Conservation (phyloP, 2,113 vertebrate genomes). For the Galeopterus variegatus region DNA sequence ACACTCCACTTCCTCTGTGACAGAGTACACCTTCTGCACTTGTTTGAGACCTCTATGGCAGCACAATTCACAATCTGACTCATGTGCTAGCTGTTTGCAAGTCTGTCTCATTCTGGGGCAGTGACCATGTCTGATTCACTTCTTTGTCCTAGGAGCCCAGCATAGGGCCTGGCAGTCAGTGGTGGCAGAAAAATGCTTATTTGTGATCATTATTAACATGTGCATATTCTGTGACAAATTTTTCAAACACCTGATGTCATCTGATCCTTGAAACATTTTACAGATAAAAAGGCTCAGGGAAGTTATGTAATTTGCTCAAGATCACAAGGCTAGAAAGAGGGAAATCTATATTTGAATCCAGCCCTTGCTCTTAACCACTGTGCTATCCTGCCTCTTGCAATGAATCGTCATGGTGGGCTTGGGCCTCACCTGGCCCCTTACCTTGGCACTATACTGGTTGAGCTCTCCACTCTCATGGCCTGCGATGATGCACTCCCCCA, state of each 20-base stretch:
- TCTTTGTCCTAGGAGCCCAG: background rate
- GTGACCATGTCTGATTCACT: background rate
- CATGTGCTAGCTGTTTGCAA: background rate
- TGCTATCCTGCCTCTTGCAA: background rate
- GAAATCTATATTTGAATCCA: background rate
- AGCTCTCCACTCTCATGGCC: conserved; percentile 97
- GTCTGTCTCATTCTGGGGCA: background rate
- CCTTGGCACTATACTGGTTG: conserved; percentile 98
- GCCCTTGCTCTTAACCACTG: background rate
- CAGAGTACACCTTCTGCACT: background rate
- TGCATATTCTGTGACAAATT: background rate
- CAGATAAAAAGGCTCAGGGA: background rate
- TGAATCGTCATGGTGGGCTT: background rate
- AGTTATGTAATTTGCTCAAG: background rate
- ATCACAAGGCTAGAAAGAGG: background rate
- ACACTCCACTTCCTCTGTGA: background rate
- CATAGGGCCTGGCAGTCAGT: background rate
- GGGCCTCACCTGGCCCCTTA: conserved; percentile 73
- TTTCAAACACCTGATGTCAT: background rate
- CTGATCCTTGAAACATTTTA: background rate
- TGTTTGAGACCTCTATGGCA: background rate
- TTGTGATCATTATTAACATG: background rate
- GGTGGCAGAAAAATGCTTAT: background rate
- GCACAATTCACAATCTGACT: background rate
- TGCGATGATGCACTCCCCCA: conserved; percentile 96